Conservation (phyloP, 2,113 vertebrate genomes). For the Silurus meridionalis region DNA sequence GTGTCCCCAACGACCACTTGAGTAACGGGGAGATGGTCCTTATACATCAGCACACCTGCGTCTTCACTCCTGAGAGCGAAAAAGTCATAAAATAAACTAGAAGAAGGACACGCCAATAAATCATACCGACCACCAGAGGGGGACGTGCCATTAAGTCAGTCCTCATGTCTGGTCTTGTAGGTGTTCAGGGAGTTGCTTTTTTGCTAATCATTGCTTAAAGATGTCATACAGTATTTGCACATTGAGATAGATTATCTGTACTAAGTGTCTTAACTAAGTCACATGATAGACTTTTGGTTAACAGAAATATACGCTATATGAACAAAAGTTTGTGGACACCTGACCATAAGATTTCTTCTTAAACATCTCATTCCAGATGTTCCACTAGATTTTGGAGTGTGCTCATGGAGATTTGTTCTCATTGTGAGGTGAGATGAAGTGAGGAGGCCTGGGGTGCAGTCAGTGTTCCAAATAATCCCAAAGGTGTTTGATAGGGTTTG, state of each 20-base stretch:
- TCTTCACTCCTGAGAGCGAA: constrained; percentile 84
- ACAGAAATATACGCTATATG: not conserved
- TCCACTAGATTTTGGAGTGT: too few relatives aligned
- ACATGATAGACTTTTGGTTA: not conserved
- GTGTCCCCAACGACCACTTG: constrained; percentile 88
- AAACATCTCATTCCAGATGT: too few relatives aligned
- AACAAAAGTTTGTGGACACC: too few relatives aligned
- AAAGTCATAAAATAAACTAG: not conserved
- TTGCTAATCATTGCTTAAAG: not conserved
- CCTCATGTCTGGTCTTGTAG: not conserved
- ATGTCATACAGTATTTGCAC: not conserved
- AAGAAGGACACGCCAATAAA: not conserved
- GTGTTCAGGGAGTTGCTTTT: not conserved
- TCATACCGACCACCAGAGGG: constrained; percentile 37
- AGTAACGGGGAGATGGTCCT: constrained; percentile 90
- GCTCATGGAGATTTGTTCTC: too few relatives aligned
- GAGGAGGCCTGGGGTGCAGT: too few relatives aligned
- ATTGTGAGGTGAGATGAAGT: too few relatives aligned
- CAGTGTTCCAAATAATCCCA: too few relatives aligned
- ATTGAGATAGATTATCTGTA: too few relatives aligned
- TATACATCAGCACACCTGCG: constrained; percentile 86
- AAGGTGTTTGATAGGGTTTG: too few relatives aligned
- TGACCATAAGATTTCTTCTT: too few relatives aligned
- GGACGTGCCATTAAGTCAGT: not conserved
- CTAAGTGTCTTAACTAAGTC: not conserved